Base-by-base conservation (phyloP, 2,113 vertebrate species). In the Amblyornis subalaris region DNA sequence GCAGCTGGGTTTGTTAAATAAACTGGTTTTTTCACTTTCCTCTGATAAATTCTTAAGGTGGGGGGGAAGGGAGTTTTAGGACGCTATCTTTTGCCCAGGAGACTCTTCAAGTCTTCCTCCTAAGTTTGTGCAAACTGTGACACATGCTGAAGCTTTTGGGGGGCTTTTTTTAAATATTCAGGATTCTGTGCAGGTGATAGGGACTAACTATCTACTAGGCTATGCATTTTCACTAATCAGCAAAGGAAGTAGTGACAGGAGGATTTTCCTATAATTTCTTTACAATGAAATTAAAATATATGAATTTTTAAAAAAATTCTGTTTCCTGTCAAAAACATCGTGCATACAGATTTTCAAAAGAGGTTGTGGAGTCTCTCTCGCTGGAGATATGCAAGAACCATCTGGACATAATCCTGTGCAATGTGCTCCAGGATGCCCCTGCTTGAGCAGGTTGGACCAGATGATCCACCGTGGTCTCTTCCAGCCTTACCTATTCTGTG, bases 261-360 rank as follows among this genome's bases (percentile, higher is more conserved):
- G 7, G 3, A 4, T 67, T 92, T 38, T 80, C 5, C 20, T 67
- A 20, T 15, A 2, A 29, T 62, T 80, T 66, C 29, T n/a, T 80
- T 48, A 20, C 26, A 28, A 77, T 25, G 44, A 21, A 31, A 2
- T 19, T 58, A 88, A 88, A 83, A 48, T 38, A 20, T 6, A 69
- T 29, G 1, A 57, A 35, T 64, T 3, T 3, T 3, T 2, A 7
- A 5, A 58, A 44, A 50, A 11, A 25, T 14, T 8, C 21, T 44
- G 1, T 44, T 86, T 86, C 21, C 11, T 86, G 16, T 9, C 12
- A 51, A 85, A 80, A 89, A 24, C 5, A 17, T 23, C 29, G 6
- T 55, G 23, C 10, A 11, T 42, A 23, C 8, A 55, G 15, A 31
- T 35, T 67, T 8, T 16, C 10, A 24, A 42, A 31, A 42, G 16